Evolutionary conservation across 2,888 invertebrate species (phyloP).

Genomic region (Cephus pygmeus): DNA sequence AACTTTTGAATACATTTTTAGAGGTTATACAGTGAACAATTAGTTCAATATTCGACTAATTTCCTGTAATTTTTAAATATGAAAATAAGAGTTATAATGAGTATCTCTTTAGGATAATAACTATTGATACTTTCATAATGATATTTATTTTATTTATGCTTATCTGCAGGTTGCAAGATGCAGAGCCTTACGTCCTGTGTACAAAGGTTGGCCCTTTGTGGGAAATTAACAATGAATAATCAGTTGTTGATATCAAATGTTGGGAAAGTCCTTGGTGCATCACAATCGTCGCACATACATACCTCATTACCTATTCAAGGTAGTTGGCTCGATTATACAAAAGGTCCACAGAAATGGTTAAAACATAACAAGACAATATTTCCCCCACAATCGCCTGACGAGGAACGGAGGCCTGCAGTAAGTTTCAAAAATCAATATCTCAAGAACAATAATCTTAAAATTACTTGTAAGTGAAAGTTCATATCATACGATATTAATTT

Average conservation of each 20-base stretch:
- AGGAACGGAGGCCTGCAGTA: constrained; percentile 87
- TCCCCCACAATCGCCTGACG: constrained; percentile 80
- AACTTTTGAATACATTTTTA: background rate
- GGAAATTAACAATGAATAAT: constrained; percentile 12
- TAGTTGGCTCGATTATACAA: background rate
- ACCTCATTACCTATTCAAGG: constrained; percentile 22
- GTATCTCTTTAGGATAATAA: too few species aligned
- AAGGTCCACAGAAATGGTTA: constrained; percentile 41
- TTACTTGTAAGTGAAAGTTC: constrained; percentile 7
- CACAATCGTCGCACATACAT: constrained; percentile 30
- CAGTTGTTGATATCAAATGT: constrained; percentile 14
- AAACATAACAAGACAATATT: constrained; percentile 80
- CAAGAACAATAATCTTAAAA: background rate
- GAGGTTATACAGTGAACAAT: background rate
- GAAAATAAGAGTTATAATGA: background rate
- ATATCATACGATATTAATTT: constrained; percentile 11
- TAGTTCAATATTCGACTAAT: background rate
- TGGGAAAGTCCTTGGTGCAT: constrained; percentile 9
- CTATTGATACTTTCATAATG: background rate
- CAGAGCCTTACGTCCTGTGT: constrained; percentile 31
- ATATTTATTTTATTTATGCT: background rate
- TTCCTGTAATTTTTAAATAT: background rate
- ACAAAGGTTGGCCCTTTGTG: constrained; percentile 15
- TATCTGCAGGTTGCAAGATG: constrained; percentile 21
- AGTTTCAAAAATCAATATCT: constrained; percentile 57